Percentiles rank a stretch among this genome's conserved stretches.
Conservation (phyloP, 2,113 vertebrate genomes). For the Lanius ludovicianus region DNA sequence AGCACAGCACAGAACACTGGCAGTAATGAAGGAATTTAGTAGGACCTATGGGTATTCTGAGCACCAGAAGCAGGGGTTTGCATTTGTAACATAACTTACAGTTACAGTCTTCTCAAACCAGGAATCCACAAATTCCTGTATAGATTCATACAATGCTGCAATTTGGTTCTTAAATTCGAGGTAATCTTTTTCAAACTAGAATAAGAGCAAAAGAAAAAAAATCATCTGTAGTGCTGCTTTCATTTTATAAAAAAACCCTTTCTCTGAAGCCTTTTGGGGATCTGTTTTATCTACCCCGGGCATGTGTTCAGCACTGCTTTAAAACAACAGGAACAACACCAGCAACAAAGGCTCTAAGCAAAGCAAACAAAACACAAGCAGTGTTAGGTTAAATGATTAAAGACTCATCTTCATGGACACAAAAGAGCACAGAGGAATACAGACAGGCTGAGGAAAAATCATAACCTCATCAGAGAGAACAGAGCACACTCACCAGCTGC, state of each 20-base stretch:
- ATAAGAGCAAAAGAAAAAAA: neutral
- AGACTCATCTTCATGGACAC: neutral
- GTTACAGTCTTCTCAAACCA: slow-evolving; percentile 74
- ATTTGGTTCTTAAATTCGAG: slow-evolving; percentile 80
- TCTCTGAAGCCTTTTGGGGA: neutral
- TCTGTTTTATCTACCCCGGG: neutral
- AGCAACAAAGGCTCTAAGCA: neutral
- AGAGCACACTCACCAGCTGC: neutral
- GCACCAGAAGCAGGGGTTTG: neutral
- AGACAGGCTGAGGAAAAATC: neutral
- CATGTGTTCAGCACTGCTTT: neutral
- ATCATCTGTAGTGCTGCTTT: neutral
- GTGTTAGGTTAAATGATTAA: neutral
- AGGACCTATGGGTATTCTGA: neutral
- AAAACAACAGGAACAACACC: neutral
- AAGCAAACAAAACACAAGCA: neutral
- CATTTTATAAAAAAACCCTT: neutral
- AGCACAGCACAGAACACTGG: neutral
- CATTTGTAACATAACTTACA: slow-evolving; percentile 68
- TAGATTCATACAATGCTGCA: slow-evolving; percentile 72
- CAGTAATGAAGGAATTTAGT: neutral
- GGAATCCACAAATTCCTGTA: slow-evolving; percentile 78
- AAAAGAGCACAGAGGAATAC: neutral
- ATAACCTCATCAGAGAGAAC: neutral
- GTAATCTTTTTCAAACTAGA: slow-evolving; percentile 85